Percentiles rank a stretch among this genome's conserved stretches.
phyloP scores from a whole-genome alignment of 1,140 invertebrate genomes.

The Drosophila simulans region DNA sequence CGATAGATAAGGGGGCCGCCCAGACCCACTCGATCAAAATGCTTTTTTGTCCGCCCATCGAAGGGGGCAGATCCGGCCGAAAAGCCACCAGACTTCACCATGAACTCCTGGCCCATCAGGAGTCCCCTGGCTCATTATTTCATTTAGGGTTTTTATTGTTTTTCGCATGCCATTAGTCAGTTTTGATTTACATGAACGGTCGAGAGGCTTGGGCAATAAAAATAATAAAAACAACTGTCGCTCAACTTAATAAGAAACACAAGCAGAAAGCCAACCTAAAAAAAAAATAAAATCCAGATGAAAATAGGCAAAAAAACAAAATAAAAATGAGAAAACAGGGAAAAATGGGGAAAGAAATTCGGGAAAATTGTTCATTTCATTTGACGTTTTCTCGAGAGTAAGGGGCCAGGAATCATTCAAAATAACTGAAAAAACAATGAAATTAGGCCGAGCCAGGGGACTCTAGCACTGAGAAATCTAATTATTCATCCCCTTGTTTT shows the following conservation, averaged over 20 bases:
- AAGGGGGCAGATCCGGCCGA: neutral
- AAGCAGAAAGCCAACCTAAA: slow-evolving; percentile 16
- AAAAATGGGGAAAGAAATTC: slow-evolving; percentile 28
- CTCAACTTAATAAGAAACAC: slow-evolving; percentile 78
- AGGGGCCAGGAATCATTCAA: slow-evolving; percentile 65
- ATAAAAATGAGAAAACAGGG: slow-evolving; percentile 4
- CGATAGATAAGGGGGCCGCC: slow-evolving; percentile 10
- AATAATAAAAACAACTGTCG: slow-evolving; percentile 82
- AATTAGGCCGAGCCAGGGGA: slow-evolving; percentile 68
- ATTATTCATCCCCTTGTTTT: slow-evolving; percentile 82
- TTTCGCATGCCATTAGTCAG: slow-evolving; percentile 82
- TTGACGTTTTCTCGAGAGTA: slow-evolving; percentile 19
- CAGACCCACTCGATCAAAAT: slow-evolving; percentile 19
- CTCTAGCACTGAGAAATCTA: slow-evolving; percentile 75
- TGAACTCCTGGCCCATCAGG: slow-evolving; percentile 3
- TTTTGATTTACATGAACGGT: slow-evolving; percentile 72
- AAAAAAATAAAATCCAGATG: slow-evolving; percentile 23
- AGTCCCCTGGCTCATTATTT: slow-evolving; percentile 75
- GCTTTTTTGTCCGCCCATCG: neutral
- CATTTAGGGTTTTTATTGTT: slow-evolving; percentile 81
- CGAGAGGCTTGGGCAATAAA: slow-evolving; percentile 59
- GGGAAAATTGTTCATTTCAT: slow-evolving; percentile 56
- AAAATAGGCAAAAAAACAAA: slow-evolving; percentile 4
- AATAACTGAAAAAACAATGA: slow-evolving; percentile 82
- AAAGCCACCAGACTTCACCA: neutral